Evolutionary conservation across 2,797 vertebrate species (phyloP), one percentile per base, ranked within the genome.

Genomic region (Ctenopoma kingsleyae): DNA sequence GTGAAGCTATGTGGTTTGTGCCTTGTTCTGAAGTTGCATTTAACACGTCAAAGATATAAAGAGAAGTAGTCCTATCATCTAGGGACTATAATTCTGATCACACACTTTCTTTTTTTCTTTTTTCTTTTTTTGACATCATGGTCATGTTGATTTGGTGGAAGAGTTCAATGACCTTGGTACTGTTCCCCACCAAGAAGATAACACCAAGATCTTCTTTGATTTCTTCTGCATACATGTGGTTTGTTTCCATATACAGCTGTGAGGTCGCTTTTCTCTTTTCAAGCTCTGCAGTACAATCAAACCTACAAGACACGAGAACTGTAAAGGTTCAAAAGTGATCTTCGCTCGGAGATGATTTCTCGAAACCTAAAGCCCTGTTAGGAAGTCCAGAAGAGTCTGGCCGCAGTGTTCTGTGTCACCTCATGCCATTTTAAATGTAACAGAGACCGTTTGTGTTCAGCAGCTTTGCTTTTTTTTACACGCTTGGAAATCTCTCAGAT

Each of bases 1-100:
- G 87, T 91, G 81, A 83, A 89, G 86, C 86, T 81, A 87, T 85
- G 90, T 93, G 91, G 92, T 93, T 92, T 92, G 93, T 95, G 94
- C 94, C 94, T 95, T 95, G 93, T 93, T 93, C 85, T 87, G 76
- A 92, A 93, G 83, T 93, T 90, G 88, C 85, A 89, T 93, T 94
- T 92, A 91, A 89, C 83, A 86, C 81, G 86, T 93, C 71, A 71
- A 80, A 89, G 74, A 87, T 89, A 57, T 86, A 60, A 88, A 89
- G 73, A 91, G 81, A 62, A 91, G 74, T 89, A 90, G 84, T 88
- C 86, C 82, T 92, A 86, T 89, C 85, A 76, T 84, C 55, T 87
- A 81, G 78, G 67, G 83, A 83, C 84, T 87, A 74, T 89, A 81
- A 58, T 85, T 59, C 71, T 73, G 75, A 80, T 89, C 65, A 79